phyloP scores from a whole-genome alignment of 2,113 vertebrate species.

The Emydocephalus ijimae region DNA sequence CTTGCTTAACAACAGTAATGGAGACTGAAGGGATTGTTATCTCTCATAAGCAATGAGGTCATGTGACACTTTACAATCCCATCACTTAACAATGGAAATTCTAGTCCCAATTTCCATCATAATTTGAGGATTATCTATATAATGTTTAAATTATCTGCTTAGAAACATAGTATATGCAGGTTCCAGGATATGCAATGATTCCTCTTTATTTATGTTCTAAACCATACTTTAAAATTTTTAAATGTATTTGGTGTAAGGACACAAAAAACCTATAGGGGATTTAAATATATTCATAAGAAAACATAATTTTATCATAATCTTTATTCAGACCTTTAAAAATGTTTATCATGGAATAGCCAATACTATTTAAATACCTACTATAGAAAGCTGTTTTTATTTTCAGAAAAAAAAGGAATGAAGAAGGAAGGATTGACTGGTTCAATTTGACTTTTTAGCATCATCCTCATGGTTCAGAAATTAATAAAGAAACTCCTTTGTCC shows the following conservation, averaged over 20 bases:
- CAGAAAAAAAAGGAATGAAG: background rate
- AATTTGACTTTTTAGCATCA: background rate
- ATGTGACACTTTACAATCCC: background rate
- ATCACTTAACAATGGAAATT: background rate
- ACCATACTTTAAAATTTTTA: background rate
- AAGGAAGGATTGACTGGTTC: background rate
- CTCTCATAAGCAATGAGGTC: background rate
- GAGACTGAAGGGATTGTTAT: background rate
- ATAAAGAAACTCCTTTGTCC: background rate
- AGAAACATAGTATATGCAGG: background rate
- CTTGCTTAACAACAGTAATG: background rate
- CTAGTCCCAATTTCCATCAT: background rate
- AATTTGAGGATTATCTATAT: background rate
- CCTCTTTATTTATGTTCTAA: background rate
- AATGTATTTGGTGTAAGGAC: background rate
- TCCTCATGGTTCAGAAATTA: background rate
- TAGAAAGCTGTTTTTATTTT: background rate
- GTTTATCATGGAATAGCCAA: background rate
- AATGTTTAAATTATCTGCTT: background rate
- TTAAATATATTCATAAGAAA: background rate
- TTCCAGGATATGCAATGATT: background rate
- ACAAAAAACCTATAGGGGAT: background rate
- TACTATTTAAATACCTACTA: background rate
- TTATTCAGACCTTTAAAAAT: background rate
- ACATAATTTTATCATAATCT: background rate